Evolutionary conservation across 2,797 vertebrate species (phyloP).

Genomic region (Vespertilio murinus): DNA sequence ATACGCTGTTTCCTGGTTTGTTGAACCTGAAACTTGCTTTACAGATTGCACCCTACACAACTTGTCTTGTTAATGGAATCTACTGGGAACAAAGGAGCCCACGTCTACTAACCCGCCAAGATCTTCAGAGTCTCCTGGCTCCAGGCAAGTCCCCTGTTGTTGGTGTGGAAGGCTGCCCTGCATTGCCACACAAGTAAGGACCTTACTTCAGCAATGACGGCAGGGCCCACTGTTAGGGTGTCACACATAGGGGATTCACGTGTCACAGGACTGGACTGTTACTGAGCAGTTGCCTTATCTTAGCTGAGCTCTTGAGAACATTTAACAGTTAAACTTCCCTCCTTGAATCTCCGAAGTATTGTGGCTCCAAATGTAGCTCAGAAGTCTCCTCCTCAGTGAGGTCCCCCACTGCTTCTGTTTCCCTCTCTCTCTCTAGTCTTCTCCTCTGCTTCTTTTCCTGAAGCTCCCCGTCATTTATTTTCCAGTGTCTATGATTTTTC

Average conservation of each 20-base stretch:
- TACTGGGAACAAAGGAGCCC: conserved; percentile 97
- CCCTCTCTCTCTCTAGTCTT: not conserved
- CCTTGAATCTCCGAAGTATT: not conserved
- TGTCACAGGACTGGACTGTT: not conserved
- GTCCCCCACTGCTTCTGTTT: not conserved
- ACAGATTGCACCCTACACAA: conserved; percentile 96
- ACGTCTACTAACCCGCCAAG: conserved; percentile 90
- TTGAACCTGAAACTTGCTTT: conserved; percentile 69
- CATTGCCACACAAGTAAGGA: conserved; percentile 93
- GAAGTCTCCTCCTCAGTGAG: not conserved
- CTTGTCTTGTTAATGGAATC: conserved; percentile 96
- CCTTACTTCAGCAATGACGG: not conserved
- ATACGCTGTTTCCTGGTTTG: not conserved
- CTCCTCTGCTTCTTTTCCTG: not conserved
- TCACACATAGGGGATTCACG: not conserved
- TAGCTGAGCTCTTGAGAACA: not conserved
- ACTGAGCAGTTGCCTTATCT: not conserved
- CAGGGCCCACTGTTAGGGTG: not conserved
- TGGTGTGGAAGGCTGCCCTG: conserved; percentile 88
- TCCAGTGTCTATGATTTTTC: not conserved
- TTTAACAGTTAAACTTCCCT: not conserved
- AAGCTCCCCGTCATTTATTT: conserved; percentile 29
- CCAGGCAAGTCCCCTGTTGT: conserved; percentile 79
- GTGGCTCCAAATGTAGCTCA: not conserved
- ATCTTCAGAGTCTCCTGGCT: conserved; percentile 90